Evolutionary conservation across 2,113 vertebrate genomes (phyloP), one percentile per base, ranked within the genome.

Genomic region (Callithrix jacchus): DNA sequence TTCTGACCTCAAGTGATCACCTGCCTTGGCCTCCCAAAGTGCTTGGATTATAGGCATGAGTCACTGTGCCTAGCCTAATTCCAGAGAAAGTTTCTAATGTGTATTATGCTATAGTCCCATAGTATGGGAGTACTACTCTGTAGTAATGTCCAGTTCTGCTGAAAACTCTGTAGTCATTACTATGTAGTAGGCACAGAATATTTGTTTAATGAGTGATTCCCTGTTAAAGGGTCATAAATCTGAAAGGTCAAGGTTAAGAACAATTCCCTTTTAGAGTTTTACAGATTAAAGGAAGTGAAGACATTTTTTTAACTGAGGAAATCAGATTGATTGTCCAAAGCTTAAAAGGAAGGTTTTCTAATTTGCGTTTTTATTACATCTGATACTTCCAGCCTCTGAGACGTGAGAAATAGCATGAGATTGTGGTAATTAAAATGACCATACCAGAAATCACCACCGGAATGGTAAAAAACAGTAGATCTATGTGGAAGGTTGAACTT

Each of bases 161-260:
- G 61, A 30, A 64, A 30, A 30, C 25, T 30, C 61, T 64, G 12
- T 30, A 64, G 61, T 30, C 61, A 30, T 30, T 64, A 64, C 61
- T 86, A 25, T 42, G 2, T 84, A 74, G 23, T 71, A 83, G 54
- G n/a, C 68, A 61, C 10, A 71, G 56, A 91, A 91, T 79, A 42
- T 91, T 93, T 84, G 17, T 71, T 91, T 21, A 87, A 70, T 93
- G 56, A 96, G 27, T 61, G n/a, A 76, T 87, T 76, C 37, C 23
- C 42, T 96, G 13, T 79, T 94, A 61, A 20, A 93, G 77, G n/a
- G 20, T 91, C 61, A 91, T 52, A 92, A 10, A 84, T 91, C 95
- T 87, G 70, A 88, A 95, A 92, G 32, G 56, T 64, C 70, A 83
- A 27, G 6, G 27, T 92, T 92, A 66, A 77, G 89, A 93, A 37